A percentile compares a stretch with the other conserved stretches of the same genome.
Conservation (phyloP, 1,140 invertebrate species). For the Gonioctena quinquepunctata region DNA sequence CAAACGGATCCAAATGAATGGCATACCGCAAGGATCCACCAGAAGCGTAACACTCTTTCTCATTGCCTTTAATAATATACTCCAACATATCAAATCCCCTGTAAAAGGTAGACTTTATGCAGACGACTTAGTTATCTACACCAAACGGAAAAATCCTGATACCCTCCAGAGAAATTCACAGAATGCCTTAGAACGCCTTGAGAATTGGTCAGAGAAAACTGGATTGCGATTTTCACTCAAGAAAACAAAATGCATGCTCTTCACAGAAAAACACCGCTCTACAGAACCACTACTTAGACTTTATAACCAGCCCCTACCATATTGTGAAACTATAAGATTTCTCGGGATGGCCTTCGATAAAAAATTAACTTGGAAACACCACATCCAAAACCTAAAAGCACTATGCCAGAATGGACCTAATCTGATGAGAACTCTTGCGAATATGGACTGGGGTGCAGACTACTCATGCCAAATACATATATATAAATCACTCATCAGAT, state of each 20-base stretch:
- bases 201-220: neutral
- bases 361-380: too few relatives aligned
- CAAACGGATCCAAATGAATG: constrained; percentile 25
- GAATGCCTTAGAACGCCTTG: neutral
- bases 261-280: too few relatives aligned
- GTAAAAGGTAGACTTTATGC: neutral
- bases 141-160: neutral
- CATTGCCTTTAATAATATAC: constrained; percentile 29
- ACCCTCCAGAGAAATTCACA: neutral
- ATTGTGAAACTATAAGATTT: too few relatives aligned
- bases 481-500: too few relatives aligned
- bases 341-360: too few relatives aligned
- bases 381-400: too few relatives aligned
- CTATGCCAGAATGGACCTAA: too few relatives aligned
- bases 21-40: constrained; percentile 36
- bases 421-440: too few relatives aligned
- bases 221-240: neutral
- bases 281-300: too few relatives aligned
- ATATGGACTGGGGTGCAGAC: too few relatives aligned
- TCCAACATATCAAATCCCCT: neutral
- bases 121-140: neutral
- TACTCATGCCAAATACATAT: too few relatives aligned
- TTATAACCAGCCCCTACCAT: too few relatives aligned
- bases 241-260: neutral
- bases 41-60: constrained; percentile 35